These are phyloP conservation scores for Clostera curtula DNA, from an alignment of 2,888 invertebrate species.

Conservation along the genomic window DNA sequence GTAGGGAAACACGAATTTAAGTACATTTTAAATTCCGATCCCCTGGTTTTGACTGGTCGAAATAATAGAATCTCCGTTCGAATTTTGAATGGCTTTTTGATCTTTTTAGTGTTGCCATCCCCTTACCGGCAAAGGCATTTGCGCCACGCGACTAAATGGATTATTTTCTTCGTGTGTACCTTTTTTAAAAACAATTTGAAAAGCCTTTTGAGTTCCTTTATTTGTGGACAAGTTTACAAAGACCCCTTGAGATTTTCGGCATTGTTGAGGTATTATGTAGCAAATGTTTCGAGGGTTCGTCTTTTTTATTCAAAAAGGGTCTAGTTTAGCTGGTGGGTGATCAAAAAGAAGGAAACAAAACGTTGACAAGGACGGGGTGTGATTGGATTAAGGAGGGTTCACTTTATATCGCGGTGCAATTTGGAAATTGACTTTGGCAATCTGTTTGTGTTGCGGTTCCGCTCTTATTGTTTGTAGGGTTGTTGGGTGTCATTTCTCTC, in stretches of 20 bases:
- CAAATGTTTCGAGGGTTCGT: no score
- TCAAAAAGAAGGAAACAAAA: slow-evolving; percentile 64
- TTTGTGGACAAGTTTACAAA: slow-evolving; percentile 30
- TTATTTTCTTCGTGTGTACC: slow-evolving; percentile 69
- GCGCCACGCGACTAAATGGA: slow-evolving; percentile 71
- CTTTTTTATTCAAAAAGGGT: slow-evolving; percentile 22
- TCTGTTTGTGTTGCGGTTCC: slow-evolving; percentile 60
- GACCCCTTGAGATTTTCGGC: slow-evolving; percentile 28
- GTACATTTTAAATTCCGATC: slow-evolving; percentile 68
- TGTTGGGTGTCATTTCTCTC: slow-evolving; percentile 54
- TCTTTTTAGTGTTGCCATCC: slow-evolving; percentile 59
- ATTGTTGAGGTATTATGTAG: not conserved
- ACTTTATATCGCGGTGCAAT: slow-evolving; percentile 68
- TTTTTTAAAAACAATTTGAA: slow-evolving; percentile 55
- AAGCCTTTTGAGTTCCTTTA: slow-evolving; percentile 37
- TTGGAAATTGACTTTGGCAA: slow-evolving; percentile 70
- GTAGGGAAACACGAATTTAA: slow-evolving; percentile 69
- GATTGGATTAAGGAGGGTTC: slow-evolving; percentile 72
- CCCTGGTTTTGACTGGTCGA: slow-evolving; percentile 61
- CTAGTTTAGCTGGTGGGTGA: slow-evolving; percentile 36
- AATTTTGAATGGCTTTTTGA: slow-evolving; percentile 62
- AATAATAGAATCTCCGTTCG: slow-evolving; percentile 64
- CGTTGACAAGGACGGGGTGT: slow-evolving; percentile 70
- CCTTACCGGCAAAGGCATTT: slow-evolving; percentile 62
- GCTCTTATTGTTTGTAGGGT: slow-evolving; percentile 47